Base-by-base conservation (phyloP, 1,140 invertebrate species). In the Drosophila serrata region DNA sequence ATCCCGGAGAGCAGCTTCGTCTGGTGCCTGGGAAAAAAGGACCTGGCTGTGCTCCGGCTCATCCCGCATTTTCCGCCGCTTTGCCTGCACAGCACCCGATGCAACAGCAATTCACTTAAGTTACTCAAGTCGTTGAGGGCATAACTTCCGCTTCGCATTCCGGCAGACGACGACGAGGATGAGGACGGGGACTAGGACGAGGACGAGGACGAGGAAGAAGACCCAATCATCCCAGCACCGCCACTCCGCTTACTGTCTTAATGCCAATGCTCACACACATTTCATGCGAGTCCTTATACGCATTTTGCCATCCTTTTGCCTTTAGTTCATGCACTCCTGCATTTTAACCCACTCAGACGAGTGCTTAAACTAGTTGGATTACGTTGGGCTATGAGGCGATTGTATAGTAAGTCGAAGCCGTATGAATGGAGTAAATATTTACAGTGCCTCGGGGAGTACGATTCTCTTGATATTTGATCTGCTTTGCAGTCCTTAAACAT, bases 91-190 rank as follows among this genome's bases (percentile, higher is more conserved):
- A 15, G 48, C 8, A 22, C 60, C 51, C 45, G 33, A 35, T 65
- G 73, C 60, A 68, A 65, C 64, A 63, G 84, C 84, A 87, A 84
- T 87, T 87, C 84, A 87, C 84, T 84, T 90, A 87, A 88, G 76
- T 90, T 81, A 88, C 85, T 88, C 84, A 90, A 87, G 84, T 87
- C 84, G 84, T 88, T 87, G 84, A 82, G 81, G 77, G 84, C 84
- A 87, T 88, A 88, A 84, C 84, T 87, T 88, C 84, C 82, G 82
- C 75, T 72, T 33, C 51, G 40, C 67, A 74, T 69, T 51, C 51
- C 57, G 42, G 35, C 31, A 48, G 45, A 33, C 40, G 42, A 42
- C 64, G 31, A 22, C 17, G 11, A 19, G 5, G 29, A 33, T 4
- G 33, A 45, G 35, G 55, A 63, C 24, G 24, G 17, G 24, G 22